phyloP scores from a whole-genome alignment of 1,140 invertebrate genomes.

The Drosophila burlai region DNA sequence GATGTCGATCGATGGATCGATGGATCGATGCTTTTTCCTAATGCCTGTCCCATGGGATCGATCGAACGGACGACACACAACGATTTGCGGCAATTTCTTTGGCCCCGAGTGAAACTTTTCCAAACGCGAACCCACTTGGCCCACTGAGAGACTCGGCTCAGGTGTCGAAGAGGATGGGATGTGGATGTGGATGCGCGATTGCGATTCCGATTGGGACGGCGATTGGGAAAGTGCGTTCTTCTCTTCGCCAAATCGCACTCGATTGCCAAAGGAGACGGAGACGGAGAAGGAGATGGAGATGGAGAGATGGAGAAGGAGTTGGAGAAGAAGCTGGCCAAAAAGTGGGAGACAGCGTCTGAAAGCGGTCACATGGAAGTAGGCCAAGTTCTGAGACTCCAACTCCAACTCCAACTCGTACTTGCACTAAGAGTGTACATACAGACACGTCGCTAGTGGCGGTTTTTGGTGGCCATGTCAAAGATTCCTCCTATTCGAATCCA shows the following conservation, averaged over 20 bases:
- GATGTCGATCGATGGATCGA: constrained; percentile 4
- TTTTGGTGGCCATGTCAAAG: constrained; percentile 52
- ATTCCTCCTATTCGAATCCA: constrained; percentile 14
- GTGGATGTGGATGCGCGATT: constrained; percentile 9
- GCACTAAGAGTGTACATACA: constrained; percentile 24
- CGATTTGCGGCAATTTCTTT: constrained; percentile 19
- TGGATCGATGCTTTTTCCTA: constrained; percentile 5
- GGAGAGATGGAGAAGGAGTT: neutral
- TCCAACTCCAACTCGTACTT: constrained; percentile 1
- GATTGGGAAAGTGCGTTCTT: constrained; percentile 62
- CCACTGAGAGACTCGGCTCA: constrained; percentile 15
- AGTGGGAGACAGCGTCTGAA: constrained; percentile 43
- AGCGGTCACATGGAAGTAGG: constrained; percentile 71
- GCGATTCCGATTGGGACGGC: constrained; percentile 18
- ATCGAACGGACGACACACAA: constrained; percentile 9
- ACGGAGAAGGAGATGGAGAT: neutral
- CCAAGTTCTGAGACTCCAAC: constrained; percentile 60
- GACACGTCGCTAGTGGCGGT: constrained; percentile 32
- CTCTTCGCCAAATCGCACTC: constrained; percentile 30
- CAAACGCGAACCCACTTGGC: constrained; percentile 22
- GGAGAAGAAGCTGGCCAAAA: constrained; percentile 26
- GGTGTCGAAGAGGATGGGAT: constrained; percentile 10
- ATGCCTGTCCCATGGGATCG: constrained; percentile 19
- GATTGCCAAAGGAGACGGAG: constrained; percentile 22
- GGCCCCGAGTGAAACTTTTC: constrained; percentile 26